phyloP scores from a whole-genome alignment of 1,140 invertebrate genomes.

The Sycobia sp. region DNA sequence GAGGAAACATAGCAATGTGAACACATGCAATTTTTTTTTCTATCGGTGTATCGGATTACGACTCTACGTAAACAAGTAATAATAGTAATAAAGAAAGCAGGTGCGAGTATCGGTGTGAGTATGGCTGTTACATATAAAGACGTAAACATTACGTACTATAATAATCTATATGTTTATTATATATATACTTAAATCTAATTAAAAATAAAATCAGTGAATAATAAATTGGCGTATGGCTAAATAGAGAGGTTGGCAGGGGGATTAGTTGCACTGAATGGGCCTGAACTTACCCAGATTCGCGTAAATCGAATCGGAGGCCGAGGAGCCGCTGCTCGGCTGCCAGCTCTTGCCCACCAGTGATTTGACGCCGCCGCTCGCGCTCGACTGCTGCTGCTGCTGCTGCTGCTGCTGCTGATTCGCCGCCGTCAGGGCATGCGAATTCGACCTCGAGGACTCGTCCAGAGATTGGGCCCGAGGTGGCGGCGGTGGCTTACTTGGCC shows the following conservation, averaged over 20 bases:
- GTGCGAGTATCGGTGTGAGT: slow-evolving; percentile 58
- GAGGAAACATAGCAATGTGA: too few relatives aligned
- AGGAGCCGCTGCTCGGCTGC: slow-evolving; percentile 54
- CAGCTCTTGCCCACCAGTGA: slow-evolving; percentile 44
- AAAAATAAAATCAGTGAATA: slow-evolving; percentile 16
- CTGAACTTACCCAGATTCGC: slow-evolving; percentile 75
- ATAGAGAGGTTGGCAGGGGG: slow-evolving; percentile 31
- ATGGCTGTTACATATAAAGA: slow-evolving; percentile 53
- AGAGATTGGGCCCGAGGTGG: slow-evolving; percentile 65
- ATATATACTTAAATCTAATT: too few relatives aligned
- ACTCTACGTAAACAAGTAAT: slow-evolving; percentile 15
- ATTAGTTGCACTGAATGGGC: slow-evolving; percentile 62
- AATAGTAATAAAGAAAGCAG: slow-evolving; percentile 41
- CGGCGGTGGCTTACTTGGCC: slow-evolving; percentile 67
- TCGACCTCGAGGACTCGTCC: slow-evolving; percentile 63
- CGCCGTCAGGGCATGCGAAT: background rate
- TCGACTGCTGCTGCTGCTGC: slow-evolving; percentile 52
- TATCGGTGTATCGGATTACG: slow-evolving; percentile 22
- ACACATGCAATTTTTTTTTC: too few relatives aligned
- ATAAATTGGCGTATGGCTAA: slow-evolving; percentile 34
- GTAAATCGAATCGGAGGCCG: slow-evolving; percentile 73
- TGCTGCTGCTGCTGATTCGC: slow-evolving; percentile 5
- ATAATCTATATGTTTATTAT: slow-evolving; percentile 23
- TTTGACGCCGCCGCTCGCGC: slow-evolving; percentile 51
- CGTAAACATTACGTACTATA: slow-evolving; percentile 33